Base-by-base conservation (phyloP, 2,113 vertebrate genomes). In the Epinephelus cyanopodus region DNA sequence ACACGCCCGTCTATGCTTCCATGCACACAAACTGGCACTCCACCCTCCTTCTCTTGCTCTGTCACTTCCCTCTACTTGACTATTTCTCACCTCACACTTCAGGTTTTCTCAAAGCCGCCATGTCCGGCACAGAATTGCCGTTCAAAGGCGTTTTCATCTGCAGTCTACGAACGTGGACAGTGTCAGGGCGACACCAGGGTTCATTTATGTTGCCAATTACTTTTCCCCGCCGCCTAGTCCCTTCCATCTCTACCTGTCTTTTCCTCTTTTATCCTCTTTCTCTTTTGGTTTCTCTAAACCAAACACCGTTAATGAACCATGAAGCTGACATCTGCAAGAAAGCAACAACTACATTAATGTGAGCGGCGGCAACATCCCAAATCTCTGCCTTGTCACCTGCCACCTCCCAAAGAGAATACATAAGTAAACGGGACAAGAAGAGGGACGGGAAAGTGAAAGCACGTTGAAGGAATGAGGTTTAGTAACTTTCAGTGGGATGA, bases 181-280 rank as follows among this genome's bases (percentile, higher is more conserved):
- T 58, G 81, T 88, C 85, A 42, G 19, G 8, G 81, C 15, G 56
- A 60, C 76, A 75, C 71, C 69, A 0, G 74, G 77, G 66, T 88
- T 90, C 83, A 67, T 82, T 86, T 76, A 50, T 17, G 68, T 71
- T 56, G 67, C 86, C 91, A 87, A 89, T 92, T 85, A 92, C 77
- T 83, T 79, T 62, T 62, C 68, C 60, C 3, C 23, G 53, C 70
- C 27, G 73, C 74, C 67, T 6, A 19, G 57, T 85, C 42, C 71
- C 48, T 76, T 88, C 85, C 95, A 94, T 96, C 95, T 95, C 95
- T 95, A 74, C 94, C 96, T 96, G 95, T 96, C 95, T 53, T 95
- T 95, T 93, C 92, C 94, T 96, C 96, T 96, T 96, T 96, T 92
- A 95, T 84, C 96, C 96, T 94, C 94, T 94, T 93, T 95, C 94